Evolutionary conservation across 2,888 invertebrate species (phyloP).

Genomic region (Harmothoe impar): DNA sequence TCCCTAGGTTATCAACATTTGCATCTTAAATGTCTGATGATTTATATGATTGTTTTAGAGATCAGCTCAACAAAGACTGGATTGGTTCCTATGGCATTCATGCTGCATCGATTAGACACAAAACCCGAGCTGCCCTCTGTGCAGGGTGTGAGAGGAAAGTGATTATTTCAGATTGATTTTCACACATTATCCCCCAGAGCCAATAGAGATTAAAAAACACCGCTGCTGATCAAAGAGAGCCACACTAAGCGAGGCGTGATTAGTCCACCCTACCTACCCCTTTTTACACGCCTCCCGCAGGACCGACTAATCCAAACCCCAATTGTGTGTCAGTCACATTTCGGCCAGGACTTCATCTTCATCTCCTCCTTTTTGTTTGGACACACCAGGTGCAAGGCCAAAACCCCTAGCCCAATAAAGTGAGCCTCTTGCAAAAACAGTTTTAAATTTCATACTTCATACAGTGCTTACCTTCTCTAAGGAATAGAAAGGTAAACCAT

Average conservation of each 20-base stretch:
- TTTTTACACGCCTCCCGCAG: neutral
- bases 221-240: neutral
- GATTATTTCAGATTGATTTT: neutral
- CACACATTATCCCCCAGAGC: conserved; percentile 17
- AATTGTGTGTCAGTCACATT: neutral
- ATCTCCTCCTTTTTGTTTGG: no score
- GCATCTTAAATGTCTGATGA: neutral
- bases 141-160: neutral
- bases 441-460: no score
- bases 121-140: neutral
- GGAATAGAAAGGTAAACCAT: no score
- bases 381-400: no score
- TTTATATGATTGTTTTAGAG: neutral
- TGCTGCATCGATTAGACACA: neutral
- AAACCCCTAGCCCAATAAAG: no score
- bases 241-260: neutral
- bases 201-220: conserved; percentile 21
- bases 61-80: neutral
- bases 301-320: neutral
- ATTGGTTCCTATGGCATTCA: neutral
- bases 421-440: no score
- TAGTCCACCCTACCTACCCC: conserved; percentile 7
- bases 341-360: no score
- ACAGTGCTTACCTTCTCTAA: no score
- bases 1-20: neutral